Evolutionary conservation across 2,797 vertebrate species (phyloP).

Genomic region (Melanotaenia boesemani): DNA sequence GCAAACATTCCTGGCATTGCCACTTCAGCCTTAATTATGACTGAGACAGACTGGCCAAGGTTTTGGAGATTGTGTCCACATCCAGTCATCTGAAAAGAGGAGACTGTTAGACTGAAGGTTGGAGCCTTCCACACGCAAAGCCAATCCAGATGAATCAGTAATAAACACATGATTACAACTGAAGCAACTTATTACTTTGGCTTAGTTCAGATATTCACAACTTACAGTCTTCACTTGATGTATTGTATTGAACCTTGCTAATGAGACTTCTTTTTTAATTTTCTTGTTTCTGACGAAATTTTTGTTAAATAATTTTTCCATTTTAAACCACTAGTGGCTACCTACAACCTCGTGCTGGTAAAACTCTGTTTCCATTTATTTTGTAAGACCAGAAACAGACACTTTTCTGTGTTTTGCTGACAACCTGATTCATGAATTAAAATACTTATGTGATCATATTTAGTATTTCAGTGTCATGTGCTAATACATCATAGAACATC

Average conservation of each 20-base stretch:
- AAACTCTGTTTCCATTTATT: neutral
- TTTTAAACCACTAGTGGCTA: too few species aligned
- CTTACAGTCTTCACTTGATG: neutral
- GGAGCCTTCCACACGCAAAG: slow-evolving; percentile 57
- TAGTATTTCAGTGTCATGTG: neutral
- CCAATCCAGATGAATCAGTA: slow-evolving; percentile 43
- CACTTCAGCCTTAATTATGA: slow-evolving; percentile 80
- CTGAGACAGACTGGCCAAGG: slow-evolving; percentile 63
- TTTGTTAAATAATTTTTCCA: too few species aligned
- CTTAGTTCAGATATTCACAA: slow-evolving; percentile 19
- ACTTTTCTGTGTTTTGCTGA: too few species aligned
- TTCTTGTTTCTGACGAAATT: too few species aligned
- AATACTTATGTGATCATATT: neutral
- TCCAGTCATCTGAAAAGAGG: slow-evolving; percentile 79
- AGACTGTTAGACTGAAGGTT: slow-evolving; percentile 63
- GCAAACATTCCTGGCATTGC: slow-evolving; percentile 82
- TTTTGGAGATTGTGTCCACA: slow-evolving; percentile 64
- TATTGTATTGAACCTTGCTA: neutral
- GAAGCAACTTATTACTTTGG: slow-evolving; percentile 21
- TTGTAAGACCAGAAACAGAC: too few species aligned
- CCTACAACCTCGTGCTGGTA: too few species aligned
- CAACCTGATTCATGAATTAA: neutral
- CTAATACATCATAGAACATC: neutral
- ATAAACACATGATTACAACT: slow-evolving; percentile 41
- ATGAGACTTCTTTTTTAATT: neutral